Evolutionary conservation across 1,140 invertebrate species (phyloP).

Genomic region (Varroa destructor): DNA sequence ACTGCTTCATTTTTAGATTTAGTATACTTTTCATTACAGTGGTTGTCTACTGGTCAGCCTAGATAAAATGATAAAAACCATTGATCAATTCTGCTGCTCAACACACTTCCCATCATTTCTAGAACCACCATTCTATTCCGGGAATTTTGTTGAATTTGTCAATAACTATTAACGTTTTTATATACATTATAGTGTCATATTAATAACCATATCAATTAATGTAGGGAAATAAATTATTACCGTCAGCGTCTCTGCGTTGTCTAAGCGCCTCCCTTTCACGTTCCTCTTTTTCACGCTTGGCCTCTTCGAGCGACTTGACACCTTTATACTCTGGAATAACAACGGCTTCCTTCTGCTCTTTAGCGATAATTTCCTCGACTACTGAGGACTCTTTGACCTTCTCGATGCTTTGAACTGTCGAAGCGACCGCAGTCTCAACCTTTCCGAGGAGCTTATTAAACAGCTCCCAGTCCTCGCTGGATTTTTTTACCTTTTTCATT

Average conservation of each 20-base stretch:
- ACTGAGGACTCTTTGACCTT: conserved; percentile 20
- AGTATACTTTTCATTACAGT: too few species aligned
- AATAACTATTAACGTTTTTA: too few species aligned
- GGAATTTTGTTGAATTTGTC: too few species aligned
- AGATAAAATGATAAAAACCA: too few species aligned
- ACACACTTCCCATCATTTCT: too few species aligned
- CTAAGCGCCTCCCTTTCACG: conserved; percentile 16
- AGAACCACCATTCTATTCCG: too few species aligned
- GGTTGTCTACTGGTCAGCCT: too few species aligned
- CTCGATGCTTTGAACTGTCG: conserved; percentile 4
- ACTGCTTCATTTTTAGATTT: too few species aligned
- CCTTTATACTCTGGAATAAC: conserved; percentile 21
- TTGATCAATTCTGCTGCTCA: too few species aligned
- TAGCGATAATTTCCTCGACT: conserved; percentile 7
- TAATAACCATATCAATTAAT: too few species aligned
- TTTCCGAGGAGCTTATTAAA: conserved; percentile 19
- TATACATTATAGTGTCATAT: too few species aligned
- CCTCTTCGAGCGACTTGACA: conserved; percentile 17
- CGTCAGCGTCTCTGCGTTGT: conserved; percentile 23
- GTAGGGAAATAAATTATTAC: background rate
- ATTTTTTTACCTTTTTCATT: conserved; percentile 7
- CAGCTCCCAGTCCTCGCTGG: conserved; percentile 24
- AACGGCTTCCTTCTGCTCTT: background rate
- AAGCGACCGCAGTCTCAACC: conserved; percentile 11
- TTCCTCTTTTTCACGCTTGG: conserved; percentile 19